phyloP scores from a whole-genome alignment of 2,113 vertebrate genomes.

The Cyanocitta stelleri region DNA sequence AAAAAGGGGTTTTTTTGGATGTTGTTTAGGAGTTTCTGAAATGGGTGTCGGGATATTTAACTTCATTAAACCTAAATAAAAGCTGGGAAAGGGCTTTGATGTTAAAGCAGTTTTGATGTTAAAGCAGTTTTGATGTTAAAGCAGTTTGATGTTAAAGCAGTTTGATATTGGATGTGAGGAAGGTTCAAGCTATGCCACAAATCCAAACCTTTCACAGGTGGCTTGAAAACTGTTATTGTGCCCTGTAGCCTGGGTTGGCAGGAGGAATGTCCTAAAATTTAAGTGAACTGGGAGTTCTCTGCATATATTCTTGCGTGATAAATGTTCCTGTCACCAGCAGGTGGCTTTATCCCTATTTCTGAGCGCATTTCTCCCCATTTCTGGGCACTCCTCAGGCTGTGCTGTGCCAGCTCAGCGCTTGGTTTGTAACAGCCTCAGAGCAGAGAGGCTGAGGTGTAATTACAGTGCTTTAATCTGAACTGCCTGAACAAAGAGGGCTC shows the following conservation, averaged over 20 bases:
- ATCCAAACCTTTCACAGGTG: neutral
- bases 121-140: neutral
- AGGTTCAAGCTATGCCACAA: neutral
- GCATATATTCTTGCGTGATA: accelerated
- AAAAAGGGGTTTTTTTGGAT: neutral
- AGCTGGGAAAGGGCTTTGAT: neutral
- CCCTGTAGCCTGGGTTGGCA: neutral
- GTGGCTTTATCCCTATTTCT: neutral
- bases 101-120: neutral
- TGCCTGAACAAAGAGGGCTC: neutral
- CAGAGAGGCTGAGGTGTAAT: neutral
- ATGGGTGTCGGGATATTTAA: no score
- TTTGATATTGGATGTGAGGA: neutral
- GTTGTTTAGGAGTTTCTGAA: neutral
- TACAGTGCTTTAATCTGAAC: neutral
- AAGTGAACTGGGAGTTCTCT: neutral
- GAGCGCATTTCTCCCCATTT: accelerated
- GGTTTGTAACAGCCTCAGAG: neutral
- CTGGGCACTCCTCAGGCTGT: neutral
- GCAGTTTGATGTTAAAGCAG: neutral
- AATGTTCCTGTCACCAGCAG: neutral
- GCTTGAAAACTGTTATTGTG: neutral
- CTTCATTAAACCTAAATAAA: neutral
- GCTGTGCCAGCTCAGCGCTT: neutral
- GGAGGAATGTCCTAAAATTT: neutral